These are phyloP conservation scores for Thalpophila matura DNA, from an alignment of 2,888 invertebrate genomes.

Conservation along the genomic window DNA sequence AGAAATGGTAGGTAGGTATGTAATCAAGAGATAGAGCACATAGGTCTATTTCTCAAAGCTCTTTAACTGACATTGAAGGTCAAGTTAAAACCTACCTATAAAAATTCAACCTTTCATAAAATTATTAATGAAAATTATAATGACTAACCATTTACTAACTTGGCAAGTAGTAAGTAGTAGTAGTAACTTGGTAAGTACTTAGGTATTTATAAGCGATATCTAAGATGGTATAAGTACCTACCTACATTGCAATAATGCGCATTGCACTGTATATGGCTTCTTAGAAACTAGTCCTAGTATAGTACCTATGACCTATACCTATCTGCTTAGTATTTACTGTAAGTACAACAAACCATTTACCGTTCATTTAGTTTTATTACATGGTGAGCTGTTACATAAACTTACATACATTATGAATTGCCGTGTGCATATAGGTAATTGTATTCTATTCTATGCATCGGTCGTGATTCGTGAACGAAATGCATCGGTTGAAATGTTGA, in stretches of 20 bases:
- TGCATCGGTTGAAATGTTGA: constrained; percentile 48
- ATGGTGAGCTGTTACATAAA: constrained; percentile 43
- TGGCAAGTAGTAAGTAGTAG: background rate
- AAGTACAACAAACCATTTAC: constrained; percentile 40
- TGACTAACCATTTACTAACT: too few species aligned
- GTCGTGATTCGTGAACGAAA: constrained; percentile 43
- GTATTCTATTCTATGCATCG: constrained; percentile 28
- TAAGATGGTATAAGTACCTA: constrained; percentile 14
- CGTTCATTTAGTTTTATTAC: constrained; percentile 48
- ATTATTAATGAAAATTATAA: too few species aligned
- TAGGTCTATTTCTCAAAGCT: background rate
- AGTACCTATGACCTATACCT: too few species aligned
- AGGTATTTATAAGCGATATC: constrained; percentile 27
- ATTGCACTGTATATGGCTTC: constrained; percentile 49
- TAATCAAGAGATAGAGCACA: background rate
- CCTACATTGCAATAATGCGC: constrained; percentile 35
- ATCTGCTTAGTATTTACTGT: constrained; percentile 28
- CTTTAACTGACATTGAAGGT: background rate
- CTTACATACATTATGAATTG: constrained; percentile 24
- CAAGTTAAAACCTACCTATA: background rate
- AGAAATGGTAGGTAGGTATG: background rate
- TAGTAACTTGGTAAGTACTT: constrained; percentile 16
- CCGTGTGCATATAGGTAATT: constrained; percentile 45
- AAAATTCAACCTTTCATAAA: background rate
- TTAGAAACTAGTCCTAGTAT: constrained; percentile 35